Conservation (phyloP, 1,140 invertebrate genomes). For the Melipona quadrifasciata region DNA sequence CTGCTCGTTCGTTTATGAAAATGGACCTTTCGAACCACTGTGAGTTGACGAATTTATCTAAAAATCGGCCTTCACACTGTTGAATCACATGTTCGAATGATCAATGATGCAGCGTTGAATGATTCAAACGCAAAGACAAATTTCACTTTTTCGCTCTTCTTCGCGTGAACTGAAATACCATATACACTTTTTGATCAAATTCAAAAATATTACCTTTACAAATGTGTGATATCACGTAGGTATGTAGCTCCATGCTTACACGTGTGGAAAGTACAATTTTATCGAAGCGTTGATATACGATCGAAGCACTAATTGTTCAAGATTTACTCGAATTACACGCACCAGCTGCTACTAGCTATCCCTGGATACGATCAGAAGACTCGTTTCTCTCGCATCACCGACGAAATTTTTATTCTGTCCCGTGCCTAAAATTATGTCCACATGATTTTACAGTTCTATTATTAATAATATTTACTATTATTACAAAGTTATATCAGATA, state of each 20-base stretch:
- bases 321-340: conserved; percentile 9
- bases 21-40: not conserved
- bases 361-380: not conserved
- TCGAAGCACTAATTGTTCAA: conserved; percentile 1
- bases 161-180: not conserved
- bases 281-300: not conserved
- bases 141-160: not conserved
- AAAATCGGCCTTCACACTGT: conserved; percentile 25
- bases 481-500: conserved; percentile 46
- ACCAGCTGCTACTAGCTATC: not conserved
- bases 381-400: not conserved
- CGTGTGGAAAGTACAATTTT: not conserved
- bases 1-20: conserved; percentile 13
- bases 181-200: not conserved
- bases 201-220: not conserved
- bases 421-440: not conserved
- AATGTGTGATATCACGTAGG: not conserved
- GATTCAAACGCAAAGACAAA: conserved; percentile 28
- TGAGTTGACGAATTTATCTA: conserved; percentile 28
- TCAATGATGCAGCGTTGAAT: conserved; percentile 28
- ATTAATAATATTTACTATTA: conserved; percentile 11
- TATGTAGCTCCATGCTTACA: too few relatives aligned
- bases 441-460: conserved; percentile 4
- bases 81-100: not conserved
- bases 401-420: not conserved